A percentile compares a stretch with the other conserved stretches of the same genome.
These are phyloP conservation scores for Cetoscarus ocellatus DNA, from an alignment of 2,797 vertebrate genomes.

Conservation along the genomic window DNA sequence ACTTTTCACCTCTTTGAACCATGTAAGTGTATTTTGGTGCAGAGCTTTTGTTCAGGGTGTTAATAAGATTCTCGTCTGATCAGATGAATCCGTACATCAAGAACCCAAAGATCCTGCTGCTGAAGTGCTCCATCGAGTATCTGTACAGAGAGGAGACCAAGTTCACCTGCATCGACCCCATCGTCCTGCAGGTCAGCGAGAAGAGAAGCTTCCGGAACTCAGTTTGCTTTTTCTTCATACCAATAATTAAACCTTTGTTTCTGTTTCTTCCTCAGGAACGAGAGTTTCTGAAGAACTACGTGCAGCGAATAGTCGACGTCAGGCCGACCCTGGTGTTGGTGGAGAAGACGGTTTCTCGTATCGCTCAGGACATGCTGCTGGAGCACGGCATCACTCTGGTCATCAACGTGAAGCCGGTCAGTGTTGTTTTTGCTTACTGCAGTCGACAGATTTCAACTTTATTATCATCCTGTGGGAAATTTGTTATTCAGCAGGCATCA, in stretches of 20 bases:
- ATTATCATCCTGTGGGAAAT: too few species aligned
- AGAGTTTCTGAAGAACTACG: constrained; percentile 98
- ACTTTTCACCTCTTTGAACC: too few species aligned
- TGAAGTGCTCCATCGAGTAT: constrained; percentile 99
- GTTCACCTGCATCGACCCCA: constrained; percentile 98
- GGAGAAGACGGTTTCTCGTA: constrained; percentile 98
- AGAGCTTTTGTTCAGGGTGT: too few species aligned
- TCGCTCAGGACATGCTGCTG: constrained; percentile 97
- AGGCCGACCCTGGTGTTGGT: constrained; percentile 96
- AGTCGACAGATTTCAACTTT: too few species aligned
- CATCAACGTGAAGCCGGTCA: constrained; percentile 97
- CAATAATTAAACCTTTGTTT: not conserved
- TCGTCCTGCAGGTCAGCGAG: constrained; percentile 93
- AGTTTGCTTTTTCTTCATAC: too few species aligned
- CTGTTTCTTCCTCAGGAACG: constrained; percentile 85
- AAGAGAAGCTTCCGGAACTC: not conserved
- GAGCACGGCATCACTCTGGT: constrained; percentile 97
- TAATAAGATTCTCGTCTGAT: constrained; percentile 4
- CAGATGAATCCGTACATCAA: constrained; percentile 98
- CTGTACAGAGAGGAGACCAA: constrained; percentile 98
- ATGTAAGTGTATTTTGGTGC: too few species aligned
- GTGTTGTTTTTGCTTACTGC: constrained; percentile 43
- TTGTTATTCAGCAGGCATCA: too few species aligned
- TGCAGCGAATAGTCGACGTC: constrained; percentile 96
- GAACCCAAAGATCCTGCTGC: constrained; percentile 96